A percentile compares a stretch with the other conserved stretches of the same genome.
Evolutionary conservation across 2,797 vertebrate species (phyloP).

Genomic region (Sebastes trivittatus): DNA sequence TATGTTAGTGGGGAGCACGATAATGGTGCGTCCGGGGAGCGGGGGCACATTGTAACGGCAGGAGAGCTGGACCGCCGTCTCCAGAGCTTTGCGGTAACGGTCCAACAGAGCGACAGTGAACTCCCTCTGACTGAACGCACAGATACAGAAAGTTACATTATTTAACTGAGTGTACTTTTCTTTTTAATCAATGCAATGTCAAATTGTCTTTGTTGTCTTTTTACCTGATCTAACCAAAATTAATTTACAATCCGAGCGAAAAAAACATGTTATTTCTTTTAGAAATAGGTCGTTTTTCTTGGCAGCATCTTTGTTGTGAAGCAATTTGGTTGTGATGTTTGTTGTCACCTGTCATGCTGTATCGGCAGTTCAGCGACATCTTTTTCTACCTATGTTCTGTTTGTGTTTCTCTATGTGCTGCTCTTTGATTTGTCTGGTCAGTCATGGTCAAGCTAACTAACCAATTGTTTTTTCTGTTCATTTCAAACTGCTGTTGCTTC

Average conservation of each 20-base stretch:
- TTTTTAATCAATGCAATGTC: not conserved
- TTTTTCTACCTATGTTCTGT: not conserved
- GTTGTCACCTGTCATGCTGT: not conserved
- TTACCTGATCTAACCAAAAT: not conserved
- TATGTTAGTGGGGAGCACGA: conserved; percentile 39
- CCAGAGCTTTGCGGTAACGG: conserved; percentile 85
- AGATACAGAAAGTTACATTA: not conserved
- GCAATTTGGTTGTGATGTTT: not conserved
- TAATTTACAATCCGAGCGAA: not conserved
- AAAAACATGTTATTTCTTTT: not conserved
- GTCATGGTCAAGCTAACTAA: not conserved
- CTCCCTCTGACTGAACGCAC: conserved; percentile 48
- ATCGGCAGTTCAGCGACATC: not conserved
- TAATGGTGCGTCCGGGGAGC: conserved; percentile 84
- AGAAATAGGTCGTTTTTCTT: not conserved
- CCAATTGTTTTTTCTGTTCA: not conserved
- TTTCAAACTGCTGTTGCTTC: not conserved
- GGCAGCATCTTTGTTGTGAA: not conserved
- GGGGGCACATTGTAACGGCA: conserved; percentile 87
- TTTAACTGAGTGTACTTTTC: not conserved
- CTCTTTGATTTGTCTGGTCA: not conserved
- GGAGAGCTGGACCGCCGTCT: conserved; percentile 85
- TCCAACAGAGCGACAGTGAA: conserved; percentile 74
- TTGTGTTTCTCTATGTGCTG: not conserved
- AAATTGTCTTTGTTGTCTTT: not conserved